Percentiles rank a stretch among this genome's conserved stretches.
phyloP scores from a whole-genome alignment of 2,113 vertebrate species.

The Talpa occidentalis region DNA sequence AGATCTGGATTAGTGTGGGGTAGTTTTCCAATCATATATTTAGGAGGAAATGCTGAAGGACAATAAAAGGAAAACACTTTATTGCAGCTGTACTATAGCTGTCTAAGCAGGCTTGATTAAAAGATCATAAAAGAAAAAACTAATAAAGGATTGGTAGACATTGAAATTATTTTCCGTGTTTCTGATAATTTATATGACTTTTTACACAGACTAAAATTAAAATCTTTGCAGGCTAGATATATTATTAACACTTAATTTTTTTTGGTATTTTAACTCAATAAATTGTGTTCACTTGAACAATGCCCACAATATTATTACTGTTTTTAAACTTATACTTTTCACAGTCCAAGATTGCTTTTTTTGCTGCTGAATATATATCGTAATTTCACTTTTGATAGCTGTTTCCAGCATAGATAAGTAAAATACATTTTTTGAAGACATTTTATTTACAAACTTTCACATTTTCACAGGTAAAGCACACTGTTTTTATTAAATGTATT shows the following conservation, averaged over 20 bases:
- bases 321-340: neutral
- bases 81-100: neutral
- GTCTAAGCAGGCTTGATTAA: neutral
- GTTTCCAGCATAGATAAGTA: neutral
- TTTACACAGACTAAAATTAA: slow-evolving; percentile 18
- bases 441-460: neutral
- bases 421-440: neutral
- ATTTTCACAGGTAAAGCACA: neutral
- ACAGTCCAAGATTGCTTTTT: neutral
- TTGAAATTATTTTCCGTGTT: neutral
- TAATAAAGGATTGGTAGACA: neutral
- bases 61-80: neutral
- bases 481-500: neutral
- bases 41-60: neutral
- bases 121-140: neutral
- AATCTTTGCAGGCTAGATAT: neutral
- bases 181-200: neutral
- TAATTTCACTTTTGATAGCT: neutral
- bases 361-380: neutral
- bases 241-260: slow-evolving; percentile 6
- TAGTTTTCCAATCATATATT: neutral
- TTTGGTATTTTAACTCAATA: neutral
- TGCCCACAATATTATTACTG: neutral
- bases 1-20: neutral
- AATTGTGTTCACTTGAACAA: neutral